phyloP scores from a whole-genome alignment of 2,797 vertebrate genomes.

The Steatocranus sp. region DNA sequence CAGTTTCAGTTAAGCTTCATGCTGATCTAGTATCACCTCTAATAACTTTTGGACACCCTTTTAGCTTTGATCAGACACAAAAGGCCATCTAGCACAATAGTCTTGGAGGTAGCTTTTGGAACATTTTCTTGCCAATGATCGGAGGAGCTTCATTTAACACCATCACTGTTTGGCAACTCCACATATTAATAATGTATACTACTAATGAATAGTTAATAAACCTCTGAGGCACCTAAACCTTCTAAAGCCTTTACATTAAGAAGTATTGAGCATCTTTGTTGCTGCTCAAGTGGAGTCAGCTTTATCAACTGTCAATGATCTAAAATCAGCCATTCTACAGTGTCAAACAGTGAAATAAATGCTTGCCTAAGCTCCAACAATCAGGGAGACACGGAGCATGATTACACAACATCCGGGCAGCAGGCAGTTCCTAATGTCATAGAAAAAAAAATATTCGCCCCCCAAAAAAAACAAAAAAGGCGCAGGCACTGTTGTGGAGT shows the following conservation, averaged over 20 bases:
- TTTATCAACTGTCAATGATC: background rate
- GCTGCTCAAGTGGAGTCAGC: background rate
- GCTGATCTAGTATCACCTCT: background rate
- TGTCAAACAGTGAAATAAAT: background rate
- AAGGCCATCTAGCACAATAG: background rate
- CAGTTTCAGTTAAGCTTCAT: background rate
- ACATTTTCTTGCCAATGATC: background rate
- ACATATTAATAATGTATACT: constrained; percentile 11
- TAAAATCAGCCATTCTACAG: background rate
- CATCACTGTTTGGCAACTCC: background rate
- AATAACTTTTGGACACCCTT: background rate
- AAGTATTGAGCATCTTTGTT: background rate
- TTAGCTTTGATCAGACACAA: background rate
- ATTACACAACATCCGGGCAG: constrained; percentile 17
- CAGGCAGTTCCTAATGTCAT: constrained; percentile 2
- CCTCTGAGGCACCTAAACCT: background rate
- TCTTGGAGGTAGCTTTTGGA: background rate
- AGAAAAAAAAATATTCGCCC: constrained; percentile 1
- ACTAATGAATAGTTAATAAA: background rate
- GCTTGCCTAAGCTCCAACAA: background rate
- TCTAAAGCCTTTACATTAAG: background rate
- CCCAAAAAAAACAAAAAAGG: background rate
- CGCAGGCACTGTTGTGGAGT: constrained; percentile 51
- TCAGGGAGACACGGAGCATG: background rate
- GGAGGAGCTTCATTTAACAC: background rate